Base-by-base conservation (phyloP, 2,797 vertebrate genomes). In the Spea hammondii region DNA sequence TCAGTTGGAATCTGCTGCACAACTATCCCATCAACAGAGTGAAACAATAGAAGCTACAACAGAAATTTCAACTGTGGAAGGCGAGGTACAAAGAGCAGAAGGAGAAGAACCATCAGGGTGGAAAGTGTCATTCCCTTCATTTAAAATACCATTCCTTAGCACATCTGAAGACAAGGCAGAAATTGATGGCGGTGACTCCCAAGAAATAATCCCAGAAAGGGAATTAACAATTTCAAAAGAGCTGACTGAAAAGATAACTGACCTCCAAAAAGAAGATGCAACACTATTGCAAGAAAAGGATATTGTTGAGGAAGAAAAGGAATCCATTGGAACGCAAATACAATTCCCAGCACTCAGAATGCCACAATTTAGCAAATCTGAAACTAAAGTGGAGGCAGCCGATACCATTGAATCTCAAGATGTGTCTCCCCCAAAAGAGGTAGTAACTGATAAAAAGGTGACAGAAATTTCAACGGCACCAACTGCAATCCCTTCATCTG, bases 131-230 rank as follows among this genome's bases (percentile, higher is more conserved):
- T 5, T 57, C 9, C 55, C 55, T 17, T 87, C 86, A 82, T 80
- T 82, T 62, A 90, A 87, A 78, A 79, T 86, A 32, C 85, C 87
- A 75, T 88, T 86, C 82, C 87, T 91, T 49, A 87, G 86, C 62
- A 54, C 89, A 0, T 88, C 87, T 17, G 65, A 66, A 0, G 0
- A 0, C 75, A 69, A 72, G 8, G 53, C 11, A 5, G 50, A 57
- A 66, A 78, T 8, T 6, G 11, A 65, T 17, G 10, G 4, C 49
- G 8, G 57, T 13, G 10, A 7, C 32, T 2, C 50, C 10, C 48
- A 9, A 57, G 5, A 57, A 9, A 12, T 8, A 57, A 57, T 65
- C n/a, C 5, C 6, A 60, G 54, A 79, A 1, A 59, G 13, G 6
- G 12, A 9, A n/a, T 6, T 17, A 2, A 12, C n/a, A 11, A 51